Base-by-base conservation (phyloP, 1,140 invertebrate genomes). In the Monomorium pharaonis region DNA sequence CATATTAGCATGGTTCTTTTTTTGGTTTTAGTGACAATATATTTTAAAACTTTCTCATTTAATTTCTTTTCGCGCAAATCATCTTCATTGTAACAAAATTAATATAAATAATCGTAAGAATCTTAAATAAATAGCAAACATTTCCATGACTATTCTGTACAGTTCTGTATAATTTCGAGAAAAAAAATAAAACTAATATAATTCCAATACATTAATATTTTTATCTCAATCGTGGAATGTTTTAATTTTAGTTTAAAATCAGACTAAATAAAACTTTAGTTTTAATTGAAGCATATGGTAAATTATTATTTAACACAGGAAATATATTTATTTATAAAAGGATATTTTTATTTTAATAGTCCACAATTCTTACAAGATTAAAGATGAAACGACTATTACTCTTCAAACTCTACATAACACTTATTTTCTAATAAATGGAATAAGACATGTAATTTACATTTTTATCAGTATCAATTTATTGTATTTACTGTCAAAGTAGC, bases 401-500 rank as follows among this genome's bases (percentile, higher is more conserved):
- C n/a, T n/a, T n/a, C n/a, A n/a, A n/a, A 90, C 44, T 81, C 86
- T 85, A 90, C 67, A 84, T 33, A 67, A 44, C 33, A 56, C 49
- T 80, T 75, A 84, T 21, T 67, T 33, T 12, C 42, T 88, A 84
- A 80, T 27, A 44, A 21, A 67, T 86, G 70, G 77, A 90, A 84
- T 90, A 91, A 91, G 91, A 92, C 77, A 91, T 92, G 65, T 90
- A 92, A 88, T 91, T 49, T 93, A 93, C 90, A 93, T 70, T 85
- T 44, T 85, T 51, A 85, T 74, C n/a, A 44, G 72, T 30, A 81
- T 60, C 80, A 63, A 21, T 90, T 90, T 90, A 90, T 90, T 89
- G 14, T 85, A 47, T 83, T 69, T n/a, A 12, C 18, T 65, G 65
- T 83, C 42, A 80, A 80, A 89, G 74, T 74, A 84, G 18, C 56